Evolutionary conservation across 2,888 invertebrate genomes (phyloP), one percentile per base, ranked within the genome.

Genomic region (Actias luna): DNA sequence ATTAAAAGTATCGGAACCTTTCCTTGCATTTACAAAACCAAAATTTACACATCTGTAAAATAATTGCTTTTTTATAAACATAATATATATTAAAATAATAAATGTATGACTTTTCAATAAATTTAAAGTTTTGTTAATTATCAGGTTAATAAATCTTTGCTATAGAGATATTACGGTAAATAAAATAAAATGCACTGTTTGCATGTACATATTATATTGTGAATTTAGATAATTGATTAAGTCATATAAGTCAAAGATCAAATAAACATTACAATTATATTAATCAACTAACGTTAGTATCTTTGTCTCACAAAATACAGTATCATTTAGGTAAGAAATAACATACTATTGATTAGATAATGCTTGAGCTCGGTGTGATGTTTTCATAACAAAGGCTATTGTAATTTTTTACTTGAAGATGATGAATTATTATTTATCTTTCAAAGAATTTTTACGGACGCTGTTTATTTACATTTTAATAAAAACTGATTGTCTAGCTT

Each of bases 361-460:
- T 57, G 22, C 59, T 50, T 14, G 33, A 61, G 35, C 18, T 33
- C 18, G 58, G 36, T 46, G 22, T 35, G 10, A 22, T 66, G 58
- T 64, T 65, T 63, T 67, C 63, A 59, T 39, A 67, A 67, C 62
- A 65, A 67, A 64, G 60, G 58, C 55, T 35, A 63, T 63, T 64
- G 62, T 63, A 31, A 39, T 46, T 52, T 22, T 55, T 63, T 50
- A 36, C 50, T 60, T 61, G 62, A 55, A 42, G 39, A 14, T 58
- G 57, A 60, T 63, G 61, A 61, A 61, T 50, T 59, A 27, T 39
- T 58, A 46, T 58, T 27, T 18, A 42, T 42, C 18, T 42, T 8
- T 2, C 35, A 59, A 55, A 14, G 12, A 50, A 50, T 25, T 25
- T 10, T 25, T 50, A 22, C 0, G 5, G 1, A 25, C 25, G 25